phyloP scores from a whole-genome alignment of 2,797 vertebrate genomes.

The Crocidura indochinensis region DNA sequence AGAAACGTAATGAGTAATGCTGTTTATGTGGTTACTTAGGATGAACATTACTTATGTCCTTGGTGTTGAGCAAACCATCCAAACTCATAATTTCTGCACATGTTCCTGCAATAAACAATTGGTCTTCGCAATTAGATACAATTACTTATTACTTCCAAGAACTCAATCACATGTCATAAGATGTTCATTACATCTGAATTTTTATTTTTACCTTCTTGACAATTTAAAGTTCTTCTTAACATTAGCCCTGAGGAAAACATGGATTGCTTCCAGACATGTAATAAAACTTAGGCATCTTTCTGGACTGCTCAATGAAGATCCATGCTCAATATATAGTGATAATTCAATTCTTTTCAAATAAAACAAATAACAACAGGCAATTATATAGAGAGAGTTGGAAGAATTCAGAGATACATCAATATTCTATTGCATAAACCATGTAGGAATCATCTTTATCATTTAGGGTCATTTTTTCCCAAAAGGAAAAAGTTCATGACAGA shows the following conservation, averaged over 20 bases:
- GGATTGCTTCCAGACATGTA: conserved; percentile 77
- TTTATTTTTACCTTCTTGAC: conserved; percentile 80
- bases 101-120: conserved; percentile 87
- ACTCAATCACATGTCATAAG: conserved; percentile 84
- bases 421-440: conserved; percentile 74
- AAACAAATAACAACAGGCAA: not conserved
- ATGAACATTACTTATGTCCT: conserved; percentile 72
- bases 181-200: conserved; percentile 85
- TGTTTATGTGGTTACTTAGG: conserved; percentile 75
- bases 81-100: conserved; percentile 86
- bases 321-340: conserved; percentile 8
- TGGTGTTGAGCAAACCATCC: conserved; percentile 81
- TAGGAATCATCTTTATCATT: conserved; percentile 71
- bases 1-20: conserved; percentile 73
- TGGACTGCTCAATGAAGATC: conserved; percentile 70
- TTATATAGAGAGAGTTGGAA: not conserved
- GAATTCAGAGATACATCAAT: conserved; percentile 53
- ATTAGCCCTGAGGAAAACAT: conserved; percentile 56
- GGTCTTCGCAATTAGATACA: conserved; percentile 86
- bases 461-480: conserved; percentile 75
- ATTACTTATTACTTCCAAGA: conserved; percentile 86
- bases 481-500: conserved; percentile 72
- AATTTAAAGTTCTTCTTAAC: conserved; percentile 72
- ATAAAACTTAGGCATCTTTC: conserved; percentile 65
- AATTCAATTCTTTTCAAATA: conserved; percentile 6